Evolutionary conservation across 2,797 vertebrate species (phyloP), one percentile per base, ranked within the genome.

Genomic region (Graptemys geographica): DNA sequence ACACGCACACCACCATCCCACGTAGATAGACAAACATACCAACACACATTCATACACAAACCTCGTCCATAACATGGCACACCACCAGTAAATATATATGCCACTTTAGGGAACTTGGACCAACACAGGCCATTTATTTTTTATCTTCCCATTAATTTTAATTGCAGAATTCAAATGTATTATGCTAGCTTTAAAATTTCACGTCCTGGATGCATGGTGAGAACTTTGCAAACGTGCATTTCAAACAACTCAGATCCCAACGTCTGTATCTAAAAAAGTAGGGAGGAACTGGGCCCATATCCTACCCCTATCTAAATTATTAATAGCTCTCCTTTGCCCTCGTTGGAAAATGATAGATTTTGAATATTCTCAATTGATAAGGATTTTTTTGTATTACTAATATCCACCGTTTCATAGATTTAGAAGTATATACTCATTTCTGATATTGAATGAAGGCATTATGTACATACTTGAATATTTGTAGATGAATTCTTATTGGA

Each of bases 121-220:
- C 91, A 96, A 82, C 79, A 87, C n/a, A 95, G 31, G 90, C 28
- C 89, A 97, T 96, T 97, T 97, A 97, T 97, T 98, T 98, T 98
- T 98, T 96, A 98, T 98, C 97, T 98, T 91, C 51, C 92, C 90
- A 97, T 98, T 98, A 96, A 98, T 98, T 98, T 98, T 98, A 98
- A 98, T 98, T 98, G 97, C 94, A 96, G 94, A 97, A 98, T 97
- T 97, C 94, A 94, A 97, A 97, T 97, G 92, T 95, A 97, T 98
- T 98, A 97, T 94, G 91, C 92, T 97, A 97, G 89, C 89, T 98
- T 98, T 97, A 97, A 98, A 97, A 93, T 96, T 98, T 97, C 90
- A 93, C 97, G 97, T 92, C 95, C 95, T 95, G 95, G 96, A 96
- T 94, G 81, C 97, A 97, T 93, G 86, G 96, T 27, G 41, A 97